Conservation (phyloP, 2,113 vertebrate genomes). For the Athene noctua region DNA sequence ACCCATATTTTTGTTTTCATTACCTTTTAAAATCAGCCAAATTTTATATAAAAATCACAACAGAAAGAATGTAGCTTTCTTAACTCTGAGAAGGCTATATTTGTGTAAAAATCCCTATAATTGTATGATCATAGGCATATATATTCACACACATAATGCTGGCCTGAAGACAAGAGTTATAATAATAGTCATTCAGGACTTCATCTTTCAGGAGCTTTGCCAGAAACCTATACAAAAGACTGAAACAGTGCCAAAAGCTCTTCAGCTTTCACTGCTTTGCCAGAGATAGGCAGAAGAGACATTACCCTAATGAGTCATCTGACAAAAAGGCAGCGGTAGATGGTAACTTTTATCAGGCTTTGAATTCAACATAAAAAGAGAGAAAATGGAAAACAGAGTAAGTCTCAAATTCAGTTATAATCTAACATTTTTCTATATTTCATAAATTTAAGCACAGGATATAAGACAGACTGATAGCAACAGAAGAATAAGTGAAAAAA, state of each 20-base stretch:
- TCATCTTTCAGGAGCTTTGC: neutral
- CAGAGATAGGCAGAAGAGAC: neutral
- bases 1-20: neutral
- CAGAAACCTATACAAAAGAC: neutral
- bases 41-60: neutral
- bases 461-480: neutral
- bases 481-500: neutral
- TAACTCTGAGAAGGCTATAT: neutral
- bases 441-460: neutral
- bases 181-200: neutral
- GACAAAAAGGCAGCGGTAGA: neutral
- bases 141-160: neutral
- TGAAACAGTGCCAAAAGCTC: neutral
- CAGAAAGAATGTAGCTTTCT: neutral
- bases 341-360: neutral
- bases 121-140: neutral
- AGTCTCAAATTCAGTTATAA: neutral
- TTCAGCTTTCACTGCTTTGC: neutral
- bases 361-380: neutral
- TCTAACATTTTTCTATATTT: neutral
- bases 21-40: neutral
- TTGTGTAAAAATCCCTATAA: neutral
- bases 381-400: neutral
- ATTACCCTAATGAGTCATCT: neutral
- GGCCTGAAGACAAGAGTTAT: neutral